Conservation (phyloP, 2,113 vertebrate species). For the Delphinapterus leucas region DNA sequence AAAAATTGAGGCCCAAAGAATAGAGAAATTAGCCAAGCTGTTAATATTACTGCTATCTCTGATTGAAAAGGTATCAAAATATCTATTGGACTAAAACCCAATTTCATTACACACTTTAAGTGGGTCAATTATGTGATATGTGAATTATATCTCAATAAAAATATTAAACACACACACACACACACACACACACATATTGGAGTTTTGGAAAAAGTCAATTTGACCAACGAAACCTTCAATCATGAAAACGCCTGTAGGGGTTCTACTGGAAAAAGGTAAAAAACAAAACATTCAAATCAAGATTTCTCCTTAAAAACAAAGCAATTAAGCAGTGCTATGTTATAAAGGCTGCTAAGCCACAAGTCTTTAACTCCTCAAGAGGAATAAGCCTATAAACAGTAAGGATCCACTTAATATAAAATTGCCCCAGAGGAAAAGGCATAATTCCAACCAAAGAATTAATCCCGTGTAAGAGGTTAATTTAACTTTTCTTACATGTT, state of each 20-base stretch:
- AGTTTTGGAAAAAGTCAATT: neutral
- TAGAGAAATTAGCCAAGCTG: neutral
- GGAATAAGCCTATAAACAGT: slow-evolving; percentile 12
- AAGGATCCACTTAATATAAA: neutral
- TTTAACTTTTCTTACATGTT: slow-evolving; percentile 37
- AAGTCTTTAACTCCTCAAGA: slow-evolving; percentile 22
- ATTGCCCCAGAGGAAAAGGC: neutral
- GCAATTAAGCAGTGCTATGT: neutral
- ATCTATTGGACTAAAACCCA: neutral
- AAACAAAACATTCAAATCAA: neutral
- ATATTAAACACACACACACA: neutral
- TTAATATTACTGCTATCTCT: neutral
- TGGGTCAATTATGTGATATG: neutral
- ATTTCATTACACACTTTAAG: neutral
- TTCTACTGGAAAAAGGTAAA: neutral
- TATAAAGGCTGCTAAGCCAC: neutral
- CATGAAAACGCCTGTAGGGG: neutral
- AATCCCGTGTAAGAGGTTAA: slow-evolving; percentile 40
- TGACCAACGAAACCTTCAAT: neutral
- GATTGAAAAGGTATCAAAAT: neutral
- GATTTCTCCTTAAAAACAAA: slow-evolving; percentile 43
- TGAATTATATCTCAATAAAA: neutral
- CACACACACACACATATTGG: neutral
- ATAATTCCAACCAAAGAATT: slow-evolving; percentile 7
- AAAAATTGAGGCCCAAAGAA: neutral